Evolutionary conservation across 2,797 vertebrate genomes (phyloP), one percentile per base, ranked within the genome.

Genomic region (Chaunax sp.): DNA sequence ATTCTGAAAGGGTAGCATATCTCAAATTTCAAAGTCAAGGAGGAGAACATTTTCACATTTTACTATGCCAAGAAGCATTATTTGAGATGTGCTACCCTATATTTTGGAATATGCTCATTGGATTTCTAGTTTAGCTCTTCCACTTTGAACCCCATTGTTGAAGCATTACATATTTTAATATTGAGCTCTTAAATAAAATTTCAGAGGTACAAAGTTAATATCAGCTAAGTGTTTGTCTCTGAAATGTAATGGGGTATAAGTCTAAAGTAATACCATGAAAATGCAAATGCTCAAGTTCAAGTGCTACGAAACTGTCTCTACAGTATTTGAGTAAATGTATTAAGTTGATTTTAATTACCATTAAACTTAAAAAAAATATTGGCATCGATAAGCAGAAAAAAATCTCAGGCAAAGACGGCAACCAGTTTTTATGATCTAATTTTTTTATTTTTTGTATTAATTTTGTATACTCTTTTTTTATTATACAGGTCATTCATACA

Each of bases 401-500:
- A 58, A 67, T 6, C 4, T 19, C 23, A 64, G 43, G 12, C 33
- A 69, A 26, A 55, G 8, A 59, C 18, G 2, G 3, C 0, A 1
- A 64, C 80, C 62, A 68, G 41, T 81, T 90, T 90, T 91, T 88
- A 75, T 84, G 77, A 37, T 78, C 53, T 82, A 75, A 49, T 67
- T 80, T 87, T 33, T 90, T 87, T 76, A 74, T 81, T 90, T 89
- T 88, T 90, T 90, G 79, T 90, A 93, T 92, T 93, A 87, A 87
- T 90, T 92, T 92, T 90, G 81, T 92, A 91, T 92, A 92, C 71
- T 86, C 77, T 70, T 92, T 51, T 76, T 92, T 92, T 83, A 92
- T 87, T 90, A 91, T 93, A 94, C 93, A 94, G 86, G 84, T 88
- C 81, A 92, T 89, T 93, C 90, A 90, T 93, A 93, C 92, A 89